phyloP scores from a whole-genome alignment of 2,113 vertebrate species.

The Psittacula cyanocephala region DNA sequence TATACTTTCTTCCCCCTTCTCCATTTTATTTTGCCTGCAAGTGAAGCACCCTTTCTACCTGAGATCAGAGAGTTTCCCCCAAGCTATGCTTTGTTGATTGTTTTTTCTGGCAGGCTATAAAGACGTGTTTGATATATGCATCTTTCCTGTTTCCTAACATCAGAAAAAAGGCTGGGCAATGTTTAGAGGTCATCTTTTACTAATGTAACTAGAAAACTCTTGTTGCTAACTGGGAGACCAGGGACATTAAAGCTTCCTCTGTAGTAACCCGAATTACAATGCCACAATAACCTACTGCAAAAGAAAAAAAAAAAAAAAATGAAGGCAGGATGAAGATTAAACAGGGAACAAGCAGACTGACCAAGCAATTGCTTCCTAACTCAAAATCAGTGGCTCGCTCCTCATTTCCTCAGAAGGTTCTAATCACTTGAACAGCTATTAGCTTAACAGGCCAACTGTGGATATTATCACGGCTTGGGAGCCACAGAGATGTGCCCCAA shows the following conservation, averaged over 20 bases:
- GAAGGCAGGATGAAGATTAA: neutral
- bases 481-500: neutral
- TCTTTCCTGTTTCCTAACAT: neutral
- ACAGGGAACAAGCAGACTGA: neutral
- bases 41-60: slow-evolving; percentile 22
- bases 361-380: neutral
- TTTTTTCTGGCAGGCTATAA: slow-evolving; percentile 28
- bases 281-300: neutral
- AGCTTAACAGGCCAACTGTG: neutral
- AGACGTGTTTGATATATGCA: slow-evolving; percentile 2
- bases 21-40: slow-evolving; percentile 9
- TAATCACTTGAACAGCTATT: neutral
- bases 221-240: neutral
- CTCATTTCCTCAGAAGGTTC: neutral
- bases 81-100: slow-evolving; percentile 20
- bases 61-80: slow-evolving; percentile 32
- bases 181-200: neutral
- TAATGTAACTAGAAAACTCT: neutral
- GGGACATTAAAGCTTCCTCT: neutral
- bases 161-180: neutral
- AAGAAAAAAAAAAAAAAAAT: neutral
- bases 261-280: neutral
- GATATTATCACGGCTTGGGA: neutral
- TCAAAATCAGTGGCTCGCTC: neutral
- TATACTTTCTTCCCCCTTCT: neutral